phyloP scores from a whole-genome alignment of 2,797 vertebrate genomes.

The Oophaga sylvatica region DNA sequence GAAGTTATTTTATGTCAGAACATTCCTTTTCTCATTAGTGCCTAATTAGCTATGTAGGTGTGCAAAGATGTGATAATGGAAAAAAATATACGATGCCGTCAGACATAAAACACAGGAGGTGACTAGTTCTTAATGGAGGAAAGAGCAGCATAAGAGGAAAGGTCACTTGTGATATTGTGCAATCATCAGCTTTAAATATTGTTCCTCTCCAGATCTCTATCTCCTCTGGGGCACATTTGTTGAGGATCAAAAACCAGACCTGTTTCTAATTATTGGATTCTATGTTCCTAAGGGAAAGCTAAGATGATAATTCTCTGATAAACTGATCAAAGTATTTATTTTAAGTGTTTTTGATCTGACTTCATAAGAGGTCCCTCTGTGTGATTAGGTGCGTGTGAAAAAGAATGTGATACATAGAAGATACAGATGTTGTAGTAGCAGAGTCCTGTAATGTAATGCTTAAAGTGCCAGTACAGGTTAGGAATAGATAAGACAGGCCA shows the following conservation, averaged over 20 bases:
- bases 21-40: slow-evolving; percentile 56
- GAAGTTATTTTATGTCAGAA: slow-evolving; percentile 49
- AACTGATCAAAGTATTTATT: slow-evolving; percentile 49
- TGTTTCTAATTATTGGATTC: slow-evolving; percentile 51
- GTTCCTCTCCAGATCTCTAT: neutral
- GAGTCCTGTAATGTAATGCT: neutral
- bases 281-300: slow-evolving; percentile 38
- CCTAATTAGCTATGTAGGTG: slow-evolving; percentile 59
- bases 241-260: slow-evolving; percentile 27
- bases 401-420: slow-evolving; percentile 39
- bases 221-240: slow-evolving; percentile 19
- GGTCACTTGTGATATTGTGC: slow-evolving; percentile 32
- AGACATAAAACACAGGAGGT: slow-evolving; percentile 41
- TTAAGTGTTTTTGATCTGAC: slow-evolving; percentile 48
- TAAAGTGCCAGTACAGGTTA: slow-evolving; percentile 15
- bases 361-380: slow-evolving; percentile 21
- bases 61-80: slow-evolving; percentile 43
- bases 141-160: slow-evolving; percentile 16
- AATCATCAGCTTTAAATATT: slow-evolving; percentile 25
- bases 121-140: slow-evolving; percentile 40
- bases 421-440: slow-evolving; percentile 15
- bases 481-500: slow-evolving; percentile 5
- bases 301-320: slow-evolving; percentile 43
- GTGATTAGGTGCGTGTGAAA: slow-evolving; percentile 50
- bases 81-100: slow-evolving; percentile 46